Evolutionary conservation across 1,140 invertebrate species (phyloP).

Genomic region (Brachionus calyciflorus): DNA sequence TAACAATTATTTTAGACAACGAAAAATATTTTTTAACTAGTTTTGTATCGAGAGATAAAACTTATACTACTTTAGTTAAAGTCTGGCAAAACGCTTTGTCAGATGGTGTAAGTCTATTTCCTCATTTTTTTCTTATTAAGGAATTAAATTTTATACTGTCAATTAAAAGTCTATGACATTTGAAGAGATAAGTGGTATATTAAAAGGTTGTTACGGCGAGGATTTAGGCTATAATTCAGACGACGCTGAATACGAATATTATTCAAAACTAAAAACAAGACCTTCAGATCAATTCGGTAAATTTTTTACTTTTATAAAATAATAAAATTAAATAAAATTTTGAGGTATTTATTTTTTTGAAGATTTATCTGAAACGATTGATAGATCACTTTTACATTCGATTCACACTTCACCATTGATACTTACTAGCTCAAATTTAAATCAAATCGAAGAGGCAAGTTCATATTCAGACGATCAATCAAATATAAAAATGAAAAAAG

Average conservation of each 20-base stretch:
- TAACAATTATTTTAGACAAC: slow-evolving; percentile 68
- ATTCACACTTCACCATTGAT: not conserved
- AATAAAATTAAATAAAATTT: not conserved
- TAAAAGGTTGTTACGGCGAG: slow-evolving; percentile 36
- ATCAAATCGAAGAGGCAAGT: not conserved
- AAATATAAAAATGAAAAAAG: slow-evolving; percentile 38
- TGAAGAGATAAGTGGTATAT: slow-evolving; percentile 17
- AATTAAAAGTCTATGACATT: slow-evolving; percentile 40
- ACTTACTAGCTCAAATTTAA: not conserved
- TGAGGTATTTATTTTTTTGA: not conserved
- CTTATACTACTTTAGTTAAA: slow-evolving; percentile 87
- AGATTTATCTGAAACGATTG: not conserved
- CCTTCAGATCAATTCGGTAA: slow-evolving; percentile 1
- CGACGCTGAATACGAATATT: slow-evolving; percentile 28
- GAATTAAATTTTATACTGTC: too few species aligned
- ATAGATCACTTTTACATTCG: not conserved
- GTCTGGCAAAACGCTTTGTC: slow-evolving; percentile 92
- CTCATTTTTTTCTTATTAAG: not conserved
- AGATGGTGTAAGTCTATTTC: slow-evolving; percentile 72
- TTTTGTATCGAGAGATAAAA: slow-evolving; percentile 83
- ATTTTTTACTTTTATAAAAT: too few species aligned
- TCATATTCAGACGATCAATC: slow-evolving; percentile 32
- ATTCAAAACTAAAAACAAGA: slow-evolving; percentile 20
- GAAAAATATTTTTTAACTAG: slow-evolving; percentile 91
- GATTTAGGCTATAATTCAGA: slow-evolving; percentile 44